A percentile compares a stretch with the other conserved stretches of the same genome.
These are phyloP conservation scores for Chloebia gouldiae DNA, from an alignment of 2,113 vertebrate genomes.

Conservation along the genomic window DNA sequence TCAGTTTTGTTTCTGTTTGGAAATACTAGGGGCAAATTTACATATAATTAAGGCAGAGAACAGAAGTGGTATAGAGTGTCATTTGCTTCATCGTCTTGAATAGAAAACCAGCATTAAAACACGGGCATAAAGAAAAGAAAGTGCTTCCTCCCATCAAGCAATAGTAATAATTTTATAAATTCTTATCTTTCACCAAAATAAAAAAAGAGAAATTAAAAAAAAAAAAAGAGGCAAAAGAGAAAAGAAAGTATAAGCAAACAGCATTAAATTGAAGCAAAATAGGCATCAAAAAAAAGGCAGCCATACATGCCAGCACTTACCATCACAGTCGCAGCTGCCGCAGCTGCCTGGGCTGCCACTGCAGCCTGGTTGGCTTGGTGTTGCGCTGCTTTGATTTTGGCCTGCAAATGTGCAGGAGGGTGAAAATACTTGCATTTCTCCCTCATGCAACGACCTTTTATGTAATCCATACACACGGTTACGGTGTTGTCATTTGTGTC, in stretches of 20 bases:
- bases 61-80: conserved; percentile 58
- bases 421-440: conserved; percentile 99
- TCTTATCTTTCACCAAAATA: not conserved
- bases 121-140: conserved; percentile 47
- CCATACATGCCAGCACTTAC: conserved; percentile 81
- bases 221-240: conserved; percentile 17
- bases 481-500: conserved; percentile 95
- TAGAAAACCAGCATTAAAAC: conserved; percentile 67
- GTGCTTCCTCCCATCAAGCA: conserved; percentile 66
- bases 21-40: conserved; percentile 24
- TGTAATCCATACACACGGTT: conserved; percentile 99
- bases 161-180: conserved; percentile 24
- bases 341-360: conserved; percentile 87
- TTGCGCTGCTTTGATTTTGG: conserved; percentile 97
- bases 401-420: conserved; percentile 98
- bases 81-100: conserved; percentile 60
- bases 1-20: not conserved
- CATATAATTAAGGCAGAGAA: conserved; percentile 44
- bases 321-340: conserved; percentile 90
- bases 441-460: conserved; percentile 98
- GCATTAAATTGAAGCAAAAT: conserved; percentile 36
- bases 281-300: conserved; percentile 39
- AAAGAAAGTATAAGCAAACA: conserved; percentile 32
- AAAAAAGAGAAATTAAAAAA: not conserved
- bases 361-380: conserved; percentile 93